Base-by-base conservation (phyloP, 2,113 vertebrate species). In the Synodontis membranacea region DNA sequence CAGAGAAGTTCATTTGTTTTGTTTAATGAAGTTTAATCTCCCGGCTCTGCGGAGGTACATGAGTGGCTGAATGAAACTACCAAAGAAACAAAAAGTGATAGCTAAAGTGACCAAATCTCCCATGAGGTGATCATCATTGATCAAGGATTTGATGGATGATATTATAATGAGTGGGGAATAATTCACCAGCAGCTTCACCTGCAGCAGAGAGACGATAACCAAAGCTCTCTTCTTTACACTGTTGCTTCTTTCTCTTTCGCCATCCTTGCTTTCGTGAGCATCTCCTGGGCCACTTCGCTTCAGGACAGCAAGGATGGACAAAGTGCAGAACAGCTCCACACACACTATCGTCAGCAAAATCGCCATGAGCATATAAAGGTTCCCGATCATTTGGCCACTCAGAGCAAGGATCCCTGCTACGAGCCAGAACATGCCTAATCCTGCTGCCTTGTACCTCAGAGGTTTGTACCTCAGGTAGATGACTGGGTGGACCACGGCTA, bases 401-500 rank as follows among this genome's bases (percentile, higher is more conserved):
- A 68, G 17, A 9, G 66, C 17, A 19, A 68, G 19, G 21, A 68
- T 15, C 66, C 31, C 66, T 1, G 66, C 66, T 37, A 80, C 21
- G 0, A 37, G 3, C n/a, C n/a, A 80, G 48, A 10, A 6, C 78
- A 80, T 8, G 1, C 17, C 28, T 17, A 34, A 12, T 10, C 2
- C 17, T 0, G 15, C 34, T 12, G 52, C 48, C 21, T 76, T 12
- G 15, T 52, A 80, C 10, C 48, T 66, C 37, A 70, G 31, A 11
- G 48, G 56, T 31, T 86, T 86, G 64, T 74, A 31, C 48, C 66
- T 88, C 42, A 86, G 60, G 74, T 74, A 88, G 3, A 2, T 34
- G 21, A 86, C 7, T 0, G 85, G 84, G 50, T 88, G 85, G 4
- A 80, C 54, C 68, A 86, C 88, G 0, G 80, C 84, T 7, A 81